These are phyloP conservation scores for Urocyon cinereoargenteus DNA, from an alignment of 2,797 vertebrate genomes.

Conservation along the genomic window DNA sequence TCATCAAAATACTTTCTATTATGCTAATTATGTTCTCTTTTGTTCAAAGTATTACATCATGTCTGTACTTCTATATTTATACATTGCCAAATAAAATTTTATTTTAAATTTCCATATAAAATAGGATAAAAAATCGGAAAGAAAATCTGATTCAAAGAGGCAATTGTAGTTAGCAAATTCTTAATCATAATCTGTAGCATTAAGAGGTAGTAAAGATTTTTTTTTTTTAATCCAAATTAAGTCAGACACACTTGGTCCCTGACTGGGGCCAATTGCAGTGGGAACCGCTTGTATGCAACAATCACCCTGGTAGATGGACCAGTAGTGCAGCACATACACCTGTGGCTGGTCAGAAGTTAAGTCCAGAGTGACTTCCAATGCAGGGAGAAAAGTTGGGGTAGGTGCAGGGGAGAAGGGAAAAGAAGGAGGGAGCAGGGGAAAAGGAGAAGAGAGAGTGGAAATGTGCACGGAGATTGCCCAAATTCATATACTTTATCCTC, in stretches of 20 bases:
- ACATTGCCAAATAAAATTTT: conserved; percentile 63
- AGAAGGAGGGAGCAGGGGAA: neutral
- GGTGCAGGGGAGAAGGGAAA: neutral
- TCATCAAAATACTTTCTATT: conserved; percentile 63
- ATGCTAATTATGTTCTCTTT: conserved; percentile 60
- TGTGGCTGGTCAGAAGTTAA: neutral
- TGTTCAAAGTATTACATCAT: conserved; percentile 65
- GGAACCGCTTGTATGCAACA: neutral
- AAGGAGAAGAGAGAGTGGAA: neutral
- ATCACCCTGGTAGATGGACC: neutral
- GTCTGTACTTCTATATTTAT: conserved; percentile 25
- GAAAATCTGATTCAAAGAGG: conserved; percentile 63
- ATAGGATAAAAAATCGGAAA: conserved; percentile 43
- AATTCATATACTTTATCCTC: neutral
- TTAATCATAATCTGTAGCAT: conserved; percentile 33
- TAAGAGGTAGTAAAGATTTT: conserved; percentile 26
- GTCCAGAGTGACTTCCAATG: neutral
- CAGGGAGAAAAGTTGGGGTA: neutral
- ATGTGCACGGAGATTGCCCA: neutral
- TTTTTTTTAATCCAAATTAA: conserved; percentile 26
- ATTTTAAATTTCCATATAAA: conserved; percentile 59
- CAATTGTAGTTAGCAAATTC: conserved; percentile 48
- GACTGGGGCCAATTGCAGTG: neutral
- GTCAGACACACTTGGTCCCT: neutral
- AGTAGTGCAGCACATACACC: neutral